These are phyloP conservation scores for Drosophila neotestacea DNA, from an alignment of 2,888 invertebrate species.

Conservation along the genomic window DNA sequence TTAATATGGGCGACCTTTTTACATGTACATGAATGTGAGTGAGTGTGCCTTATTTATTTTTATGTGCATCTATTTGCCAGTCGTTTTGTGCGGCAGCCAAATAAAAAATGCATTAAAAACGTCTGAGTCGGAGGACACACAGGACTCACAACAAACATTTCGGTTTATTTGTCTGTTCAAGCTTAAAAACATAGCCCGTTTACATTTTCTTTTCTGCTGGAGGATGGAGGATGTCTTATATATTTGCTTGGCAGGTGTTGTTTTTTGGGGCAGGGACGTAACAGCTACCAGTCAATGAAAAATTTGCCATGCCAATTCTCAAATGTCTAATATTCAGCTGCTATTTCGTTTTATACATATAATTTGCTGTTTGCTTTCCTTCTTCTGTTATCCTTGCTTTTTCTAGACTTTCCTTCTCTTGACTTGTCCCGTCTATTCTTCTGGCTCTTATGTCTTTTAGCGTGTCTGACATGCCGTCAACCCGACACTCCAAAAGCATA, in stretches of 20 bases:
- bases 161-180: constrained; percentile 63
- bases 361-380: constrained; percentile 50
- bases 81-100: constrained; percentile 72
- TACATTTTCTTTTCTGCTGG: constrained; percentile 5
- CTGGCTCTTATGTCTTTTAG: constrained; percentile 60
- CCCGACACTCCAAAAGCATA: constrained; percentile 36
- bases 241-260: constrained; percentile 59
- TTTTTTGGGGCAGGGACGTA: not conserved
- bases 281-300: constrained; percentile 66
- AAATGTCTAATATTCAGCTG: constrained; percentile 79
- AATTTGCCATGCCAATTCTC: constrained; percentile 78
- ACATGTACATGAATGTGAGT: constrained; percentile 13
- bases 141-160: constrained; percentile 49
- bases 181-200: constrained; percentile 34
- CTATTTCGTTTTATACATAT: constrained; percentile 64
- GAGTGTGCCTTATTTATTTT: constrained; percentile 75
- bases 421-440: constrained; percentile 9
- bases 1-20: constrained; percentile 68
- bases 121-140: constrained; percentile 59
- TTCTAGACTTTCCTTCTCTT: not conserved
- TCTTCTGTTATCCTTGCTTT: constrained; percentile 51
- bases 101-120: constrained; percentile 80
- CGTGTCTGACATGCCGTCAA: constrained; percentile 63
- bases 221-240: constrained; percentile 33
- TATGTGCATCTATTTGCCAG: constrained; percentile 79